Percentiles rank a stretch among this genome's conserved stretches.
phyloP scores from a whole-genome alignment of 2,888 invertebrate genomes.

The Acrobasis suavella region DNA sequence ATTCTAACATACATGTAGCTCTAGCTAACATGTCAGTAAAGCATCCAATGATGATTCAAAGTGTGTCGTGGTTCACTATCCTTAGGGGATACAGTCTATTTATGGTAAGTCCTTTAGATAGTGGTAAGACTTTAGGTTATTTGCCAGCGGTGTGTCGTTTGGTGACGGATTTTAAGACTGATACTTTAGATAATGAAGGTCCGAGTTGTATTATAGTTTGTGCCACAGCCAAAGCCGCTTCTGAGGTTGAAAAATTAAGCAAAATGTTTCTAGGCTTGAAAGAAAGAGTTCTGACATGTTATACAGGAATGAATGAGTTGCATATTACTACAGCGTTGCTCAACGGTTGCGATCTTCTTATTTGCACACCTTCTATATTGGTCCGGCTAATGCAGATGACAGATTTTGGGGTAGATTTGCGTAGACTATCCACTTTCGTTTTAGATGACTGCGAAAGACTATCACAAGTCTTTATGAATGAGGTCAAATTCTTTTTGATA shows the following conservation, averaged over 20 bases:
- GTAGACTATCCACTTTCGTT: conserved; percentile 84
- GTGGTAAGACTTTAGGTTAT: conserved; percentile 88
- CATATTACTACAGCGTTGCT: conserved; percentile 71
- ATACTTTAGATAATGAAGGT: conserved; percentile 68
- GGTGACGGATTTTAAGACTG: conserved; percentile 67
- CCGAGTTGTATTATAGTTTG: conserved; percentile 87
- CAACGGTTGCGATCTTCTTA: conserved; percentile 87
- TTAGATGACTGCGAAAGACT: conserved; percentile 88
- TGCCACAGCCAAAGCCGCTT: conserved; percentile 81
- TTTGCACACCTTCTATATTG: conserved; percentile 85
- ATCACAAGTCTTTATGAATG: conserved; percentile 74
- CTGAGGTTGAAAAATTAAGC: conserved; percentile 65
- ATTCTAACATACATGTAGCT: conserved; percentile 49
- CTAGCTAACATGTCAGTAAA: conserved; percentile 59
- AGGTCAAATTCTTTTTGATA: conserved; percentile 66
- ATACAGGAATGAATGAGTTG: conserved; percentile 65
- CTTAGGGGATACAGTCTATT: conserved; percentile 85
- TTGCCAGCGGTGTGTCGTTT: conserved; percentile 85
- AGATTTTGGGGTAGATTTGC: conserved; percentile 79
- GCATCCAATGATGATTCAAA: conserved; percentile 82
- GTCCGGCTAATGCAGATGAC: conserved; percentile 66
- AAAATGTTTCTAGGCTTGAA: conserved; percentile 62
- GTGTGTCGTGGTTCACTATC: conserved; percentile 87
- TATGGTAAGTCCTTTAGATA: conserved; percentile 81
- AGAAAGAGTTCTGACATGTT: conserved; percentile 61